These are phyloP conservation scores for Onchidella celtica DNA, from an alignment of 2,888 invertebrate species.

Conservation along the genomic window DNA sequence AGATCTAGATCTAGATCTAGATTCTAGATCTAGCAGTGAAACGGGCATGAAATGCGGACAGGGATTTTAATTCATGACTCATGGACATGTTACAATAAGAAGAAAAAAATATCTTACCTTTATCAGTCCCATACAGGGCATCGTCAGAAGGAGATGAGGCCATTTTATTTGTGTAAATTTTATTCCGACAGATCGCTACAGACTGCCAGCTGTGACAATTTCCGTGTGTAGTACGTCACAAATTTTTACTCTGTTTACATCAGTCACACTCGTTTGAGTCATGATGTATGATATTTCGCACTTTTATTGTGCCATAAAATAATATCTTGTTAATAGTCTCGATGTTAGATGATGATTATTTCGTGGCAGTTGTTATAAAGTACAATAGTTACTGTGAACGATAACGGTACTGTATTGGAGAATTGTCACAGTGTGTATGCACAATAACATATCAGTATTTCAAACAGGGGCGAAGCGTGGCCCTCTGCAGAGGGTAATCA, in stretches of 20 bases:
- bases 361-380: no score
- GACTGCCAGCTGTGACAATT: conserved; percentile 26
- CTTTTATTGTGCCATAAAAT: not conserved
- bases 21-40: no score
- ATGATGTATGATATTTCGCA: not conserved
- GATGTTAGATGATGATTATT: no score
- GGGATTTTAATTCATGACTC: not conserved
- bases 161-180: conserved; percentile 25
- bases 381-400: no score
- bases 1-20: no score
- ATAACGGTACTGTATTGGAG: no score
- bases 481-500: no score
- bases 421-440: no score
- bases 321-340: no score
- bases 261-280: conserved; percentile 22
- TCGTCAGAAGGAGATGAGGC: conserved; percentile 23
- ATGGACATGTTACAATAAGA: not conserved
- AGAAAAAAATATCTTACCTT: conserved; percentile 23
- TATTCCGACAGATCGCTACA: not conserved
- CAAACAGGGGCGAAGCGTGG: no score
- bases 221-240: conserved; percentile 42
- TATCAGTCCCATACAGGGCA: conserved; percentile 37
- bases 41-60: no score
- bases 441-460: no score
- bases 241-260: conserved; percentile 32